A percentile compares a stretch with the other conserved stretches of the same genome.
Conservation (phyloP, 2,113 vertebrate genomes). For the Brachirus orientalis region DNA sequence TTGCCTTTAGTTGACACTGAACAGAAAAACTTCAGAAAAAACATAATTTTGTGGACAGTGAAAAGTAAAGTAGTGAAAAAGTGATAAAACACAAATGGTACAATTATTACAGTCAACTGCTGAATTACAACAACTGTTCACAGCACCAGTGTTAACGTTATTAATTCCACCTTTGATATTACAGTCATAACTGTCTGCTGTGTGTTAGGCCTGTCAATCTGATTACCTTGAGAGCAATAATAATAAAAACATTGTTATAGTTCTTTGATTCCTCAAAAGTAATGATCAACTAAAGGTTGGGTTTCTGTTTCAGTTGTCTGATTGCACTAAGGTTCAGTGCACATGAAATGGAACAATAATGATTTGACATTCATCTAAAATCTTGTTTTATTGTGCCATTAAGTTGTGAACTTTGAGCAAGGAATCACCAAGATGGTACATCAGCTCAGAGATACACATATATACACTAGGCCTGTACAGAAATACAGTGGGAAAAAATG, state of each 20-base stretch:
- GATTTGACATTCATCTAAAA: conserved; percentile 43
- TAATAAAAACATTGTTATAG: no score
- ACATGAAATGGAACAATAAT: conserved; percentile 12
- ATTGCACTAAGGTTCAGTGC: background rate
- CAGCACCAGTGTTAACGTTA: no score
- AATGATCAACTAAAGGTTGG: no score
- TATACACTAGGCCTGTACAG: conserved; percentile 20
- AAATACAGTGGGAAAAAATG: conserved; percentile 44
- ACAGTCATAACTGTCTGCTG: background rate
- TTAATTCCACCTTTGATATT: background rate
- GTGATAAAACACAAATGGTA: background rate
- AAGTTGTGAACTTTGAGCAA: conserved; percentile 64
- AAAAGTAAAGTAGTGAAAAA: no score
- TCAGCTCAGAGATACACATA: conserved; percentile 42
- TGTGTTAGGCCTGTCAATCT: background rate
- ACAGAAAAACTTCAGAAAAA: no score
- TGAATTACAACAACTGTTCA: no score
- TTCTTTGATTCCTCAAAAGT: no score
- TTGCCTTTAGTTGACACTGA: background rate
- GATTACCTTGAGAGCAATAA: background rate
- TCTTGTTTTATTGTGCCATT: conserved; percentile 72
- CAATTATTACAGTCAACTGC: no score
- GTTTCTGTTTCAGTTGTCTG: background rate
- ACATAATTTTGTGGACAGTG: no score
- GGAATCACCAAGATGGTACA: conserved; percentile 43